These are phyloP conservation scores for Myrmophylax atrothorax DNA, from an alignment of 2,113 vertebrate genomes.

Conservation along the genomic window DNA sequence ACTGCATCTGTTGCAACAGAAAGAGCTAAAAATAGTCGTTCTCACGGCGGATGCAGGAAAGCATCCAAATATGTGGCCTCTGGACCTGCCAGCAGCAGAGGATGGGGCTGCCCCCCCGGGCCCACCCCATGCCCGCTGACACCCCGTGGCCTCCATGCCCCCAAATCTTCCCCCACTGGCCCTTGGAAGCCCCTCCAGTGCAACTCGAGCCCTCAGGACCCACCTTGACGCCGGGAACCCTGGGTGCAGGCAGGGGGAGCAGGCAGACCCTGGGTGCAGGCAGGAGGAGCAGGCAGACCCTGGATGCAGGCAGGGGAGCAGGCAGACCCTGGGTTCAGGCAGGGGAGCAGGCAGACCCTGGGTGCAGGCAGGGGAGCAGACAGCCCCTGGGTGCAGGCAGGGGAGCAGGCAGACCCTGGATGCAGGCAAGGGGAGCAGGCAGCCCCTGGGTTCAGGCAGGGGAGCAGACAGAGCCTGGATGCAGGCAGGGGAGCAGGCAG, in stretches of 20 bases:
- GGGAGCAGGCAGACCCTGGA: no score
- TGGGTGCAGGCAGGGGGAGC: no score
- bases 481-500: no score
- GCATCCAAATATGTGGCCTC: neutral
- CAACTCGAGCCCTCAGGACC: neutral
- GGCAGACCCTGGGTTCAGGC: no score
- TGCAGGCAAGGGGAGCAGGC: neutral
- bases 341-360: no score
- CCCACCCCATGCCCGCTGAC: neutral
- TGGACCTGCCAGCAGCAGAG: neutral
- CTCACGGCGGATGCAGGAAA: neutral
- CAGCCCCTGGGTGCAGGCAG: no score
- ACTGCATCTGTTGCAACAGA: neutral
- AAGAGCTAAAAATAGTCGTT: neutral
- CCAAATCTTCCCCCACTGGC: neutral
- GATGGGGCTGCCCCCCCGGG: rapidly evolving
- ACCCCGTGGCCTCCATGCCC: rapidly evolving
- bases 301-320: no score
- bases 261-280: no score
- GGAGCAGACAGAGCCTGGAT: no score
- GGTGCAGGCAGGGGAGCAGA: no score
- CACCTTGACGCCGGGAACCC: rapidly evolving
- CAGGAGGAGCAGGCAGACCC: neutral
- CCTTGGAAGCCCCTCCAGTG: rapidly evolving
- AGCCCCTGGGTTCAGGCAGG: no score